Conservation (phyloP, 1,140 invertebrate species). For the Hesperophylax magnus region DNA sequence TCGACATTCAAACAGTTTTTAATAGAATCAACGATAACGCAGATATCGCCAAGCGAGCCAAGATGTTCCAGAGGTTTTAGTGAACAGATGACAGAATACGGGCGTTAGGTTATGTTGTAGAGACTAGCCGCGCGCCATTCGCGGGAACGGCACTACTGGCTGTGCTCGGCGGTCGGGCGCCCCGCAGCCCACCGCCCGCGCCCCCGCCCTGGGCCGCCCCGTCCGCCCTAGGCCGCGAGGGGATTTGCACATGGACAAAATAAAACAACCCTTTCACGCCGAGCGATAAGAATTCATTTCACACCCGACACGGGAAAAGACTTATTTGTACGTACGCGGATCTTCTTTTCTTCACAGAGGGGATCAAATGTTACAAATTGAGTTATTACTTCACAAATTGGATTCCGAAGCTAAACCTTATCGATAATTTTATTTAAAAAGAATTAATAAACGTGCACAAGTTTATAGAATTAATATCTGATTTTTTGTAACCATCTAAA, state of each 20-base stretch:
- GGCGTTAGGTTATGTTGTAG: constrained; percentile 17
- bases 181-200: constrained; percentile 26
- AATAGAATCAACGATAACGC: no score
- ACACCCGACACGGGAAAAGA: neutral
- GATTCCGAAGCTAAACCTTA: no score
- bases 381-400: no score
- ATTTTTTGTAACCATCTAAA: no score
- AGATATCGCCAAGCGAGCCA: neutral
- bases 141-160: constrained; percentile 41
- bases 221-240: constrained; percentile 27
- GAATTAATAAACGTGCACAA: no score
- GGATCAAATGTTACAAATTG: no score
- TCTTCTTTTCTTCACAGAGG: no score
- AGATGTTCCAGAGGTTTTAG: neutral
- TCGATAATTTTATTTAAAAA: no score
- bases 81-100: neutral
- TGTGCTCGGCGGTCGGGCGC: constrained; percentile 28
- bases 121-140: constrained; percentile 47
- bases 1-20: no score
- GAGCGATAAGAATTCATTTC: constrained; percentile 23
- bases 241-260: constrained; percentile 40
- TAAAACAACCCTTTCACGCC: constrained; percentile 33
- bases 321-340: no score
- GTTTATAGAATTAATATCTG: no score
- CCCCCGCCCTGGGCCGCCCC: constrained; percentile 29